Evolutionary conservation across 1,140 invertebrate genomes (phyloP).

Genomic region (Drosophila neocordata): DNA sequence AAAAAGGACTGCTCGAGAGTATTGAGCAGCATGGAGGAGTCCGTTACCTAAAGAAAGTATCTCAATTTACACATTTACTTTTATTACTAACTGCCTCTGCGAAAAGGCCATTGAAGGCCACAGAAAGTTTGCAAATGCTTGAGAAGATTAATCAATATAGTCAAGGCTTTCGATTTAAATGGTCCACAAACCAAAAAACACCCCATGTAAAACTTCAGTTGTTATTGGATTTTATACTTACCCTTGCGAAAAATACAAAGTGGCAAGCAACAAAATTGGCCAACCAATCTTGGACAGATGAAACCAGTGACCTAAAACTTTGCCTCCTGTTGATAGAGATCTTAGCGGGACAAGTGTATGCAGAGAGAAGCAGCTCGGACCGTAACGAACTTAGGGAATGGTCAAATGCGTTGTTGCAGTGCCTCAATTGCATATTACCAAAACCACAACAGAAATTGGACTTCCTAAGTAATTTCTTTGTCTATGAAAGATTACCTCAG

Average conservation of each 20-base stretch:
- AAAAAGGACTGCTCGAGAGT: slow-evolving; percentile 54
- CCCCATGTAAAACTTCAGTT: slow-evolving; percentile 49
- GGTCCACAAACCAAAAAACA: slow-evolving; percentile 27
- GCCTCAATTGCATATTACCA: slow-evolving; percentile 82
- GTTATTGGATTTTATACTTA: slow-evolving; percentile 61
- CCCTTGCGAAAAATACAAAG: slow-evolving; percentile 51
- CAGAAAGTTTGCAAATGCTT: slow-evolving; percentile 56
- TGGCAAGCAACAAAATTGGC: slow-evolving; percentile 34
- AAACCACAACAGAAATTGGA: slow-evolving; percentile 83
- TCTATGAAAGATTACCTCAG: slow-evolving; percentile 53
- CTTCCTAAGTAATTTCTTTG: slow-evolving; percentile 83
- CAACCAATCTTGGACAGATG: slow-evolving; percentile 42
- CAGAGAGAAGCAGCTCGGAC: slow-evolving; percentile 8
- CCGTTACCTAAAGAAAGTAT: slow-evolving; percentile 40
- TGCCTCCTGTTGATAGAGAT: slow-evolving; percentile 51
- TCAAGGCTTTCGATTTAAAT: slow-evolving; percentile 33
- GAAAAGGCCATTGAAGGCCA: slow-evolving; percentile 28
- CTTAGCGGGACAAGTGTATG: slow-evolving; percentile 1
- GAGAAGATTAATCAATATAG: slow-evolving; percentile 38
- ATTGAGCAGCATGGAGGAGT: slow-evolving; percentile 58
- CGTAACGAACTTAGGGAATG: slow-evolving; percentile 22
- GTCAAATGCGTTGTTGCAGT: slow-evolving; percentile 50
- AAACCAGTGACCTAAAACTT: slow-evolving; percentile 48
- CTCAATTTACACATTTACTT: slow-evolving; percentile 64
- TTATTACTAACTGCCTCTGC: slow-evolving; percentile 69